These are phyloP conservation scores for Pterocles orientalis DNA, from an alignment of 2,113 vertebrate species.

Conservation along the genomic window DNA sequence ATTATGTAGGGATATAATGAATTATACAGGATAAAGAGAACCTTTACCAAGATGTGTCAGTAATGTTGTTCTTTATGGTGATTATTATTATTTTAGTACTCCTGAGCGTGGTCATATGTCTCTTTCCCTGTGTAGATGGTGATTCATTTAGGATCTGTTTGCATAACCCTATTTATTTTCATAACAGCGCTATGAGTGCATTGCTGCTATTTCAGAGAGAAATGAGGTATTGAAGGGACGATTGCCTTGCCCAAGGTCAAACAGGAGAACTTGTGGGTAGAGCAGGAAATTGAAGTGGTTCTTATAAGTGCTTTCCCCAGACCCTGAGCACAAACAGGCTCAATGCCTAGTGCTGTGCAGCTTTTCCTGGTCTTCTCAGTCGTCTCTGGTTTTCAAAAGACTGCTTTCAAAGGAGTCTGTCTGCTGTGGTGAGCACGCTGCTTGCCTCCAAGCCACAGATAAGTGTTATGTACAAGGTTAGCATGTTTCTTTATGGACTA, in stretches of 20 bases:
- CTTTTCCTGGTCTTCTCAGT: neutral
- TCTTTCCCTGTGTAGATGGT: neutral
- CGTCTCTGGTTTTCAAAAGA: fast-evolving
- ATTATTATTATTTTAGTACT: neutral
- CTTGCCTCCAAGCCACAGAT: fast-evolving
- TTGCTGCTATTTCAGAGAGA: neutral
- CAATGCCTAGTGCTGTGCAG: neutral
- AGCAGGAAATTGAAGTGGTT: neutral
- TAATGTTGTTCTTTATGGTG: neutral
- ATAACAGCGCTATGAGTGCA: neutral
- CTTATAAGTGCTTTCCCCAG: neutral
- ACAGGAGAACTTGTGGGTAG: neutral
- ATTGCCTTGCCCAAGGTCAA: neutral
- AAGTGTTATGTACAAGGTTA: neutral
- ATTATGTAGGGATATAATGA: neutral
- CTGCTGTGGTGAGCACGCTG: neutral
- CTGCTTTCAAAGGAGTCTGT: neutral
- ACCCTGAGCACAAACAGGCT: neutral
- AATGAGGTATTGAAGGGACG: neutral
- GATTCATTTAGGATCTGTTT: neutral
- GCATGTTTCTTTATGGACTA: neutral
- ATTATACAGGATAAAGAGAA: neutral
- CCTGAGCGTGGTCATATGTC: neutral
- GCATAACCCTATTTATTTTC: neutral
- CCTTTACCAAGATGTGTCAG: neutral